phyloP scores from a whole-genome alignment of 2,888 invertebrate genomes.

The Chymomyza caudatula region DNA sequence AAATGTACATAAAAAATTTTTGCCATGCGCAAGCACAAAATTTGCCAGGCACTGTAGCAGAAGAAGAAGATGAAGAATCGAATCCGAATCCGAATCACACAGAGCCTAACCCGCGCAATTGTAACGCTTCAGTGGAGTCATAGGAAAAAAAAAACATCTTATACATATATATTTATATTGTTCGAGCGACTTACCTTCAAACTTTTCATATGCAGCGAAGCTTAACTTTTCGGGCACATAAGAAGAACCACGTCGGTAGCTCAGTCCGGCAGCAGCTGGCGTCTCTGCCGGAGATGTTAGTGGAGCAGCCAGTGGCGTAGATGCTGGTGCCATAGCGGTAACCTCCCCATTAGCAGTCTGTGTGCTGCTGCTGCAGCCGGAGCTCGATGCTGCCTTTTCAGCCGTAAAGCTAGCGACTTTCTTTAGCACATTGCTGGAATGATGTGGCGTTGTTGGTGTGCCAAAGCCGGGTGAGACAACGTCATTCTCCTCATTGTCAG shows the following conservation, averaged over 20 bases:
- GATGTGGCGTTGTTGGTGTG: slow-evolving; percentile 59
- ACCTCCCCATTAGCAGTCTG: background rate
- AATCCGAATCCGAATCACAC: background rate
- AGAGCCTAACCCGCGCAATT: background rate
- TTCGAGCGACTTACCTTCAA: slow-evolving; percentile 86
- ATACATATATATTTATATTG: background rate
- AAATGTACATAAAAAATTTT: slow-evolving; percentile 6
- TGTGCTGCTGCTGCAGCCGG: slow-evolving; percentile 10
- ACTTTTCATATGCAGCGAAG: slow-evolving; percentile 92
- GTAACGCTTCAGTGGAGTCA: slow-evolving; percentile 41
- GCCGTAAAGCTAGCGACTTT: slow-evolving; percentile 91
- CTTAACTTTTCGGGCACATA: slow-evolving; percentile 92
- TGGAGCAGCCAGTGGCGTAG: background rate
- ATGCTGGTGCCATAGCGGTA: slow-evolving; percentile 4
- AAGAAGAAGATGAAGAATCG: background rate
- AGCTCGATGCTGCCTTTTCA: slow-evolving; percentile 80
- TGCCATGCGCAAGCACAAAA: background rate
- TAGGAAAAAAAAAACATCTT: slow-evolving; percentile 57
- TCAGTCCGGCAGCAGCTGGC: slow-evolving; percentile 29
- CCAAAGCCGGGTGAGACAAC: slow-evolving; percentile 53
- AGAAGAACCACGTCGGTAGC: slow-evolving; percentile 83
- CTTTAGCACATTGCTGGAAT: slow-evolving; percentile 86
- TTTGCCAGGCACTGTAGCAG: background rate
- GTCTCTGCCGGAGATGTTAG: background rate
- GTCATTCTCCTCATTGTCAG: slow-evolving; percentile 31